phyloP scores from a whole-genome alignment of 1,140 invertebrate species.

The Ceratitis capitata region DNA sequence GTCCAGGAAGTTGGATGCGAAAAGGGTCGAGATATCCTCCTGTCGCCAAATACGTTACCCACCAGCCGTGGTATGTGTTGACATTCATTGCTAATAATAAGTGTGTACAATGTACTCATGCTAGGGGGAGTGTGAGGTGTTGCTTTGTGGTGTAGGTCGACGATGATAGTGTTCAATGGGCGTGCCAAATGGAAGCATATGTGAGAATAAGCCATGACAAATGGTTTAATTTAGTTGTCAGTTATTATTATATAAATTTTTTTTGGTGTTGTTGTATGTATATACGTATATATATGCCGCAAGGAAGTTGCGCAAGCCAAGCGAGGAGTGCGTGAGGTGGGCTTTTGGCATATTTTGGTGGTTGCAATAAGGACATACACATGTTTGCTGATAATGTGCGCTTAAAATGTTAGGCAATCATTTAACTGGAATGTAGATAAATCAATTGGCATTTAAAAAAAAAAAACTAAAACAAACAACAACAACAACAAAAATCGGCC shows the following conservation, averaged over 20 bases:
- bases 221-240: conserved; percentile 65
- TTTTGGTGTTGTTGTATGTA: conserved; percentile 3
- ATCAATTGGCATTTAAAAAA: conserved; percentile 11
- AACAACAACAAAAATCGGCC: background rate
- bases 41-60: conserved; percentile 2
- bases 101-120: background rate
- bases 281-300: background rate
- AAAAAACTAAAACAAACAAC: too few species aligned
- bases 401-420: conserved; percentile 50
- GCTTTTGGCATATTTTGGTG: background rate
- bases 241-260: too few species aligned
- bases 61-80: background rate
- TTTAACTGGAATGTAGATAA: conserved; percentile 49
- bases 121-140: background rate
- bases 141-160: background rate
- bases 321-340: too few species aligned
- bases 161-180: conserved; percentile 27
- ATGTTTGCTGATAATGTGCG: conserved; percentile 26
- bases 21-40: conserved; percentile 6
- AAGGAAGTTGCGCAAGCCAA: background rate
- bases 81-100: background rate
- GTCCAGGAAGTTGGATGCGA: background rate
- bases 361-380: conserved; percentile 42
- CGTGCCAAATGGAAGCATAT: conserved; percentile 62
- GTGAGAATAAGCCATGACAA: conserved; percentile 65